Evolutionary conservation across 2,797 vertebrate genomes (phyloP), one percentile per base, ranked within the genome.

Genomic region (Argentina silus): DNA sequence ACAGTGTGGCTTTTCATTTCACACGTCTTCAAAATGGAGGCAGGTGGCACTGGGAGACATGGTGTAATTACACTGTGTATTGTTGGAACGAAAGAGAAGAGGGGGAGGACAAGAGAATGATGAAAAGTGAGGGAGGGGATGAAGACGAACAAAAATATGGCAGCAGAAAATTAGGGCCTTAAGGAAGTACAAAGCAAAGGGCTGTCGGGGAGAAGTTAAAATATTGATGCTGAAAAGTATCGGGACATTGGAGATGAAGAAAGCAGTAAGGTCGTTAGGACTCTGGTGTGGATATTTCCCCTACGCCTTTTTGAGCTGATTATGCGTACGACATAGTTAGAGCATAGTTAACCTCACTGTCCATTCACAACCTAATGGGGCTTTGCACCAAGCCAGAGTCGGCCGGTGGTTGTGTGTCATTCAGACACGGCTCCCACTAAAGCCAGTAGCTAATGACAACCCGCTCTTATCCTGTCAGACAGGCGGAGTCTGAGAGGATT

Each of bases 401-500:
- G 45, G 9, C 55, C 12, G 53, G 23, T 15, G 14, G 70, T 1
- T 19, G 66, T 50, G 48, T 51, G 60, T 62, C 36, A 62, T 62
- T 57, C 67, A 61, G 66, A 55, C 7, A 61, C 3, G 61, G 69
- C 50, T 21, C 70, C 60, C 70, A 76, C 74, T 73, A 80, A 83
- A 78, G 75, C 78, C 1, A 47, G 50, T 51, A 6, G 80, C 76
- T 84, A 83, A 88, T 87, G 85, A 87, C 84, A 81, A 76, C 78
- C 57, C 2, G 7, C 63, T 83, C 78, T 75, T 81, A 89, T 90
- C 87, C 87, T 86, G 15, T 15, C 74, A 59, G 73, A 72, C 73
- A 48, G 81, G 78, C 85, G 78, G 83, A 73, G 78, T 77, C 83
- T 83, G 78, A 87, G 85, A 86, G 75, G 85, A 80, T 88, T 86